phyloP scores from a whole-genome alignment of 1,140 invertebrate species.

The Cotesia chilonis region DNA sequence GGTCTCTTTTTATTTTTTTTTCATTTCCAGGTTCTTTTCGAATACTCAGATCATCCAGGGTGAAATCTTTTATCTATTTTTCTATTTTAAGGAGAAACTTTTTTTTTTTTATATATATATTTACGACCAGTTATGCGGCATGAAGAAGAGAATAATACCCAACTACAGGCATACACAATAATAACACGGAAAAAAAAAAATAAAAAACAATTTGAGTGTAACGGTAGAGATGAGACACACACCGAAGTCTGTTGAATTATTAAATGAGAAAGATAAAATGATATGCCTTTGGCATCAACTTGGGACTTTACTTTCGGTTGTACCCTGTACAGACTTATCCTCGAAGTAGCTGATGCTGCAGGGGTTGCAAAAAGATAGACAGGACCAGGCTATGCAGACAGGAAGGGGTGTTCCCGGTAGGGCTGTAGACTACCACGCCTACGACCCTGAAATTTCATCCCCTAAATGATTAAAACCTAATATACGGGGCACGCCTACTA shows the following conservation, averaged over 20 bases:
- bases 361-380: conserved; percentile 39
- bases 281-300: conserved; percentile 13
- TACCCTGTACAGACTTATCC: too few species aligned
- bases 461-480: conserved; percentile 67
- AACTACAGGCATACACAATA: neutral
- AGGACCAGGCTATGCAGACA: conserved; percentile 46
- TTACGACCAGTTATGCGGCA: too few species aligned
- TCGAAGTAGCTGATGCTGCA: conserved; percentile 14
- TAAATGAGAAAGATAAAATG: conserved; percentile 23
- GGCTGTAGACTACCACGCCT: conserved; percentile 64
- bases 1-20: conserved; percentile 26
- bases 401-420: conserved; percentile 62
- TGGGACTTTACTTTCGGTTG: too few species aligned
- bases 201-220: neutral
- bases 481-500: conserved; percentile 62
- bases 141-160: too few species aligned
- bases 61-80: conserved; percentile 4
- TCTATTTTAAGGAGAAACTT: too few species aligned
- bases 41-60: neutral
- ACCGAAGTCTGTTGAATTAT: neutral
- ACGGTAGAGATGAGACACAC: too few species aligned
- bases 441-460: conserved; percentile 62
- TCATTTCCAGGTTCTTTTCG: conserved; percentile 4
- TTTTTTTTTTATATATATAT: too few species aligned
- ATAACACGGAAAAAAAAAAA: neutral